Percentiles rank a stretch among this genome's conserved stretches.
These are phyloP conservation scores for Alexandromys fortis DNA, from an alignment of 2,113 vertebrate genomes.

Conservation along the genomic window DNA sequence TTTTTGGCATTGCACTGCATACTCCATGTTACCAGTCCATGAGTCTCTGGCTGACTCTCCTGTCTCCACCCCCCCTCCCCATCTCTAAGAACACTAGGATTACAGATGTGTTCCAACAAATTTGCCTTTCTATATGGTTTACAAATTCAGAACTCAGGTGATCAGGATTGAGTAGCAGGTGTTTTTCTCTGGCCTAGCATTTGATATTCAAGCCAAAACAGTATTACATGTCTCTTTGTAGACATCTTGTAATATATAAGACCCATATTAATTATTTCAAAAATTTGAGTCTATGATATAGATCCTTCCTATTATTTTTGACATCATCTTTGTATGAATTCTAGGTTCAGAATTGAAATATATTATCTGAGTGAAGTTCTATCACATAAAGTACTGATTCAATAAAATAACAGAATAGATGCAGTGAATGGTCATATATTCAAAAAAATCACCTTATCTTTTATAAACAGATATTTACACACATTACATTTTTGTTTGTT, in stretches of 20 bases:
- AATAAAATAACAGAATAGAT: background rate
- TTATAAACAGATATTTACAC: background rate
- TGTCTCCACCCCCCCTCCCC: too few relatives aligned
- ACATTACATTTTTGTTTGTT: background rate
- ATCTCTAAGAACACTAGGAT: background rate
- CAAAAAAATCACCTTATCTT: background rate
- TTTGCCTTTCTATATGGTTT: background rate
- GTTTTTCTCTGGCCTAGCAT: background rate
- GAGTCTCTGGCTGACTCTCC: background rate
- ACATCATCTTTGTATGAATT: background rate
- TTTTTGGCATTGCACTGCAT: background rate
- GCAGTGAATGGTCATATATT: fast-evolving
- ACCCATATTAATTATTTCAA: constrained; percentile 19
- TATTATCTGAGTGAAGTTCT: background rate
- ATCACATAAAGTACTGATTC: background rate
- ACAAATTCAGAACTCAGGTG: background rate
- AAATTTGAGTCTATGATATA: constrained; percentile 1
- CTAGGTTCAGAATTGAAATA: background rate
- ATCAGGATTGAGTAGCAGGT: background rate
- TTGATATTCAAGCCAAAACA: background rate
- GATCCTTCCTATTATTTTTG: constrained; percentile 4
- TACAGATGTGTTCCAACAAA: too few relatives aligned
- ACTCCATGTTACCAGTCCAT: background rate
- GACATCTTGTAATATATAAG: background rate
- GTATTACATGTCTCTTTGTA: background rate